Evolutionary conservation across 2,113 vertebrate species (phyloP).

Genomic region (Sapayoa aenigma): DNA sequence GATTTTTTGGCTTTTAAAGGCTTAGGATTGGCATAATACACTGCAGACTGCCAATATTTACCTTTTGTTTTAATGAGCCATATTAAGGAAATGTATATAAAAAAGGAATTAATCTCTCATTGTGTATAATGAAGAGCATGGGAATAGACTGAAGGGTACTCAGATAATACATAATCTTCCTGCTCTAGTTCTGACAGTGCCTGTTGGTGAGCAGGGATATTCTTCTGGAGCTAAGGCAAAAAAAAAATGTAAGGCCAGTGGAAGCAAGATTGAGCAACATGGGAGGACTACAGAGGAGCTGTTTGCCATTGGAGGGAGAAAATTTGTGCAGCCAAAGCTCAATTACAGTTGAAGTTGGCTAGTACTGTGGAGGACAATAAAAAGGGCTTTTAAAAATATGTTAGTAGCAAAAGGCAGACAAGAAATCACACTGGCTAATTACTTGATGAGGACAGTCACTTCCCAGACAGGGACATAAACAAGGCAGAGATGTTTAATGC

Average conservation of each 20-base stretch:
- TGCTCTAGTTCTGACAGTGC: neutral
- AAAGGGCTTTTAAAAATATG: neutral
- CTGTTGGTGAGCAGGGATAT: neutral
- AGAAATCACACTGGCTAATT: neutral
- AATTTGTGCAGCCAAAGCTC: neutral
- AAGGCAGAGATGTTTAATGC: neutral
- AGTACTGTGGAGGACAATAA: neutral
- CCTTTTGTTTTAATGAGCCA: neutral
- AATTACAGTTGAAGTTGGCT: neutral
- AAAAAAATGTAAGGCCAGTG: neutral
- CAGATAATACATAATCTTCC: neutral
- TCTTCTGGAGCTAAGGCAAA: neutral
- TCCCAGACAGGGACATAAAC: neutral
- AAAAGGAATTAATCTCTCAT: neutral
- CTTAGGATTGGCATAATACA: neutral
- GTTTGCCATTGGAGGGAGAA: neutral
- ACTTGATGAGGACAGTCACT: neutral
- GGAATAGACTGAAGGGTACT: neutral
- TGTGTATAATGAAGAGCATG: neutral
- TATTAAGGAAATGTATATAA: neutral
- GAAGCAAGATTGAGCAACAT: fast-evolving
- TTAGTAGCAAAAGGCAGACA: neutral
- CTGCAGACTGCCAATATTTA: neutral
- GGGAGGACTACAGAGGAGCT: neutral
- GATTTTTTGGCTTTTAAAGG: neutral